These are phyloP conservation scores for Brachyopa scutellaris DNA, from an alignment of 2,888 invertebrate genomes.

Conservation along the genomic window DNA sequence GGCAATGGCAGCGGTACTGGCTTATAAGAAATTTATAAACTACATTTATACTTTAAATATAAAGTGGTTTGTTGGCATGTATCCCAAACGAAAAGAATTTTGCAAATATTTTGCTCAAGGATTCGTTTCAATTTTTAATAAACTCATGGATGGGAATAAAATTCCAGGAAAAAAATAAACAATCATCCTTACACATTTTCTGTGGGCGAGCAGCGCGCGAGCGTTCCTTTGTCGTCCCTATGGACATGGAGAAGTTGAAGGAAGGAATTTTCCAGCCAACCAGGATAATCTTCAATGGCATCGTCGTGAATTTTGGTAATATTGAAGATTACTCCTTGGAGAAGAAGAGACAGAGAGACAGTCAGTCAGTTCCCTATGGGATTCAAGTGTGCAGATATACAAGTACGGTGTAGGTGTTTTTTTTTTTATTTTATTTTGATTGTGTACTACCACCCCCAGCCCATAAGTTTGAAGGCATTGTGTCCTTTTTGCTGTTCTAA, in stretches of 20 bases:
- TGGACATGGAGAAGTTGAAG: constrained; percentile 40
- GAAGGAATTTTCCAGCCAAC: constrained; percentile 50
- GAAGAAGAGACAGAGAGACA: constrained; percentile 41
- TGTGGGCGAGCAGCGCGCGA: constrained; percentile 35
- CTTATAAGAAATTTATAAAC: constrained; percentile 68
- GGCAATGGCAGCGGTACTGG: constrained; percentile 28
- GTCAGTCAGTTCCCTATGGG: constrained; percentile 40
- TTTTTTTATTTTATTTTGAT: not conserved
- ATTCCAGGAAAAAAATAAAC: constrained; percentile 17
- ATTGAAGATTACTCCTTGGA: constrained; percentile 61
- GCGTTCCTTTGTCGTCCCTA: constrained; percentile 39
- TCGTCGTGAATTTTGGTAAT: constrained; percentile 52
- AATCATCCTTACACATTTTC: constrained; percentile 51
- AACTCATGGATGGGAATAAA: constrained; percentile 29
- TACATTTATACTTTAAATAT: constrained; percentile 71
- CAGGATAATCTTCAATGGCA: constrained; percentile 69
- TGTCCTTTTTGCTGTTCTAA: constrained; percentile 61
- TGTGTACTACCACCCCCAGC: not conserved
- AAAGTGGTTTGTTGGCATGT: constrained; percentile 66
- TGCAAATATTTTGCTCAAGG: constrained; percentile 69
- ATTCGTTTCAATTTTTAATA: constrained; percentile 71
- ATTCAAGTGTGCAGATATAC: constrained; percentile 34
- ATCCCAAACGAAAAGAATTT: constrained; percentile 40
- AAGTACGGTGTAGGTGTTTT: too few species aligned
- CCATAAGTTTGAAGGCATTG: constrained; percentile 34